phyloP scores from a whole-genome alignment of 2,888 invertebrate species.

The Junonia oenone region DNA sequence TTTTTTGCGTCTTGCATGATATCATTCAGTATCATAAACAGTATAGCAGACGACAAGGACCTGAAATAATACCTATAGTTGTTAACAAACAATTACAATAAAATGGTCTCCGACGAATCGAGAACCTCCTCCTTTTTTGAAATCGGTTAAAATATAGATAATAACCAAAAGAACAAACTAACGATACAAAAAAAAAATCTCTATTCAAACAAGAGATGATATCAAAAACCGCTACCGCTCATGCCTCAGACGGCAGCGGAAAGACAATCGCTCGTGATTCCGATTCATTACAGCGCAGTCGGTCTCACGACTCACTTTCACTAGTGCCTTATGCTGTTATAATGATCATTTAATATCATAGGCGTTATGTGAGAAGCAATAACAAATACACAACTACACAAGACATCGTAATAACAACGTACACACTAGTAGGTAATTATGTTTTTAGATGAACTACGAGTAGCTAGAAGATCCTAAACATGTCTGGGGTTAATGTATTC shows the following conservation, averaged over 20 bases:
- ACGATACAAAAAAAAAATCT: background rate
- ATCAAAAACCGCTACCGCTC: background rate
- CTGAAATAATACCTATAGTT: too few species aligned
- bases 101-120: too few species aligned
- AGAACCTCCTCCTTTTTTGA: too few species aligned
- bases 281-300: constrained; percentile 20
- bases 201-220: too few species aligned
- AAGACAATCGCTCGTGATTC: constrained; percentile 27
- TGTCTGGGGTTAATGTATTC: too few species aligned
- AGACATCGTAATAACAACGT: background rate
- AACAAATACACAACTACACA: constrained; percentile 2
- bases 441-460: too few species aligned
- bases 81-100: too few species aligned
- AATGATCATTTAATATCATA: constrained; percentile 28
- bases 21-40: too few species aligned
- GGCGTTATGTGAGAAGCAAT: constrained; percentile 13
- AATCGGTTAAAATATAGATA: too few species aligned
- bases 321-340: constrained; percentile 26
- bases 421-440: background rate
- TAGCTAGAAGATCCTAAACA: too few species aligned
- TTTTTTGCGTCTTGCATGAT: too few species aligned
- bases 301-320: constrained; percentile 31
- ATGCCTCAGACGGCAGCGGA: constrained; percentile 4
- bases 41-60: too few species aligned
- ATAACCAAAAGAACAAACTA: background rate